Evolutionary conservation across 2,888 invertebrate genomes (phyloP), one percentile per base, ranked within the genome.

Genomic region (Drosophila putrida): DNA sequence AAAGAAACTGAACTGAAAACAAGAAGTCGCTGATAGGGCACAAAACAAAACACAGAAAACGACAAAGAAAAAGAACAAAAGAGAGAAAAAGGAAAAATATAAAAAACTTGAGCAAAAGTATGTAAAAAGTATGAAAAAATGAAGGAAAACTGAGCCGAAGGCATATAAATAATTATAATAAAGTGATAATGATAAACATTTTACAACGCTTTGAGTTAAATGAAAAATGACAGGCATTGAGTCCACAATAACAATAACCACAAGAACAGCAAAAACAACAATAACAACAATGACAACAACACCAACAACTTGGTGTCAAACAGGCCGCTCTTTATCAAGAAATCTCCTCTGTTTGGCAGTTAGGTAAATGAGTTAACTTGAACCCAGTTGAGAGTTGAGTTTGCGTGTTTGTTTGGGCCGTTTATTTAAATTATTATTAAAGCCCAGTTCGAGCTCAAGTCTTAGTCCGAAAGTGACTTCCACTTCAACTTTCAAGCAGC

Each of bases 131-230:
- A 36, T 35, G 35, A 6, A 27, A 55, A 44, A 43, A 44, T 46
- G 27, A 39, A 38, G 63, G 31, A 59, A 68, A 54, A 58, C 57
- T 33, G 43, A 33, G 28, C 5, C 33, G 54, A 31, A 54, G 41
- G 25, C 54, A 57, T 33, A 35, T 33, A 63, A 74, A 75, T 75
- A 87, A 78, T 79, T 82, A 79, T 79, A 78, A 83, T 80, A 68
- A 71, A 71, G 71, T 80, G 86, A 86, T 88, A 82, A 83, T 88
- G 78, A 69, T 75, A 69, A 54, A 78, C 50, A 71, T 64, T 88
- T 82, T 75, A 83, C 72, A 80, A 39, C 66, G 60, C 49, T 72
- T 83, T 72, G 66, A 73, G 43, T 70, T 84, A 73, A 82, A 86
- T 69, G 78, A 75, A 62, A 80, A 82, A 67, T 80, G 87, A 86